phyloP scores from a whole-genome alignment of 2,113 vertebrate species.

The Butorides virescens region DNA sequence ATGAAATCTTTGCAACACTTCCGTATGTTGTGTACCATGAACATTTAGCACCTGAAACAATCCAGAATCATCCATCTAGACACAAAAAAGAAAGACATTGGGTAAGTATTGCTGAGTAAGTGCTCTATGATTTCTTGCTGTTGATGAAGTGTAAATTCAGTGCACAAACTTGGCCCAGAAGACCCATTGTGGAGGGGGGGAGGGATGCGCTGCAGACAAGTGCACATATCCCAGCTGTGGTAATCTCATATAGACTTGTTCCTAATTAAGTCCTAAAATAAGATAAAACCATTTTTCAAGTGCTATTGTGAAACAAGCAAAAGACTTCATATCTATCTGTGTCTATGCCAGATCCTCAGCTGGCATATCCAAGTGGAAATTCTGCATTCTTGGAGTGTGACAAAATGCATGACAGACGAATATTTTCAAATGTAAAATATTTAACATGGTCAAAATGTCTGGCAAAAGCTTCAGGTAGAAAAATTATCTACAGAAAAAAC shows the following conservation, averaged over 20 bases:
- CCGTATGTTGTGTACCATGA: neutral
- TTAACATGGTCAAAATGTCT: neutral
- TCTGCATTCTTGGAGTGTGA: neutral
- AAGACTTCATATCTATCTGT: neutral
- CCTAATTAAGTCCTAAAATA: neutral
- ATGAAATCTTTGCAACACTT: neutral
- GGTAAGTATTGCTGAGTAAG: neutral
- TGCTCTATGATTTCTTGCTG: neutral
- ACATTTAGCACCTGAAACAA: conserved; percentile 56
- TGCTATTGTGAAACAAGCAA: neutral
- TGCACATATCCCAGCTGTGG: neutral
- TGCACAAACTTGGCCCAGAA: neutral
- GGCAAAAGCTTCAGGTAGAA: neutral
- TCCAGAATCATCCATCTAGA: conserved; percentile 50
- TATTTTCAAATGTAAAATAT: neutral
- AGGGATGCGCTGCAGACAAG: neutral
- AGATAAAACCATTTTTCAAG: neutral
- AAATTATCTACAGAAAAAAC: neutral
- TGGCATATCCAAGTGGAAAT: neutral
- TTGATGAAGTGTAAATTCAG: neutral
- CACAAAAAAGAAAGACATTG: neutral
- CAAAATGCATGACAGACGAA: neutral
- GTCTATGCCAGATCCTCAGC: neutral
- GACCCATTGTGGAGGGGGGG: neutral
- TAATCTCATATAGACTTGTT: neutral